phyloP scores from a whole-genome alignment of 2,113 vertebrate species.

The Deroptyus accipitrinus region DNA sequence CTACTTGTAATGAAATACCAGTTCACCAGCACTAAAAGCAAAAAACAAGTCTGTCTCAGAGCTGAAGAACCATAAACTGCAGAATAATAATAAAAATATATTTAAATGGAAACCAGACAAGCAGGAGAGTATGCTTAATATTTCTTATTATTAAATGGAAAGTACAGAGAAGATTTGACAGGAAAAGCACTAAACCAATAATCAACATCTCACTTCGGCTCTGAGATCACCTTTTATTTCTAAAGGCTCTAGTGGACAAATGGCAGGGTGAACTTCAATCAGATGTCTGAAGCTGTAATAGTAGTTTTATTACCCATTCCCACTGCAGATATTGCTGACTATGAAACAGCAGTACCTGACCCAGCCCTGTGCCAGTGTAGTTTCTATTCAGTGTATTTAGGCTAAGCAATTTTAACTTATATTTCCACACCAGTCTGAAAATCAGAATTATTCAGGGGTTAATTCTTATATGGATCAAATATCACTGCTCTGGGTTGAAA shows the following conservation, averaged over 20 bases:
- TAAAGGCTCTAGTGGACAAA: neutral
- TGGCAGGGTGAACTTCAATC: neutral
- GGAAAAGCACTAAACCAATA: neutral
- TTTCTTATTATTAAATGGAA: neutral
- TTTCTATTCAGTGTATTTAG: neutral
- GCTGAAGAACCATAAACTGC: neutral
- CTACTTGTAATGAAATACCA: conserved; percentile 9
- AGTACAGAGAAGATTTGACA: neutral
- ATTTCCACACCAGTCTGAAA: neutral
- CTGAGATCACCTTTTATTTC: neutral
- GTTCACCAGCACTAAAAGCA: neutral
- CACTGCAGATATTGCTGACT: neutral
- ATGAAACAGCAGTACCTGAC: neutral
- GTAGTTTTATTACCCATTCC: neutral
- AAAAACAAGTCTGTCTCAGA: neutral
- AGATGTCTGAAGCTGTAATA: neutral
- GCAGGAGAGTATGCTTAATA: neutral
- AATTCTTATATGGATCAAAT: neutral
- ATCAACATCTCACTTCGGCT: neutral
- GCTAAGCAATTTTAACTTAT: neutral
- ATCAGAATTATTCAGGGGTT: neutral
- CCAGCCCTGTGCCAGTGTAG: neutral
- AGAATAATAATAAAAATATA: neutral
- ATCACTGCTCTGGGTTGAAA: neutral
- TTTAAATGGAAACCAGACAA: neutral